phyloP scores from a whole-genome alignment of 2,888 invertebrate genomes.

The Lycocerus yunnanus region DNA sequence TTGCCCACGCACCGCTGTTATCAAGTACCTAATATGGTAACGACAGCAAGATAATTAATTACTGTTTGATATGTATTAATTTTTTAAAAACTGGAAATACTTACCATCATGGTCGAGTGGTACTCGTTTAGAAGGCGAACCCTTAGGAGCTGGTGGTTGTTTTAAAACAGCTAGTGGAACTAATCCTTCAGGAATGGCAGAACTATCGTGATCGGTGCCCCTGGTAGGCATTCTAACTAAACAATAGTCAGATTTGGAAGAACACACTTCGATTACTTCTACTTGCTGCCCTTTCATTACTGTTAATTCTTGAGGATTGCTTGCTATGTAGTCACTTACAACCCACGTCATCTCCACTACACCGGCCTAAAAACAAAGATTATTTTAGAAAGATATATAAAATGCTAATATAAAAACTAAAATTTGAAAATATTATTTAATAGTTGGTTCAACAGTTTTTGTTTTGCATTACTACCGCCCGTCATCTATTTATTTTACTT shows the following conservation, averaged over 20 bases:
- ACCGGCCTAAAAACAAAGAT: conserved; percentile 63
- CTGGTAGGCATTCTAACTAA: conserved; percentile 67
- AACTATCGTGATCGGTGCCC: conserved; percentile 52
- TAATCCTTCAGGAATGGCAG: conserved; percentile 71
- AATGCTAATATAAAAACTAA: not conserved
- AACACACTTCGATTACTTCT: conserved; percentile 82
- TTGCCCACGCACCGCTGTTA: not conserved
- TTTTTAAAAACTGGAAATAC: not conserved
- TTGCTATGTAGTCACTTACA: conserved; percentile 82
- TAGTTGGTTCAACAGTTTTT: not conserved
- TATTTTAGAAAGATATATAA: not conserved
- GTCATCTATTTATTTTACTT: too few relatives aligned
- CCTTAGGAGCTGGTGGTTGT: conserved; percentile 69
- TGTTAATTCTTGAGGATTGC: conserved; percentile 77
- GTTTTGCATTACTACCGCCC: too few relatives aligned
- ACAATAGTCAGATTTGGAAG: conserved; percentile 71
- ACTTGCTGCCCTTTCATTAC: conserved; percentile 93
- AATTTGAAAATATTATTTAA: not conserved
- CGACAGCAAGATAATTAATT: not conserved
- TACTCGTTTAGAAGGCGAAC: conserved; percentile 61
- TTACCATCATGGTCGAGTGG: conserved; percentile 49
- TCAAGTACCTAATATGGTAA: not conserved
- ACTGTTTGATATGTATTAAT: not conserved
- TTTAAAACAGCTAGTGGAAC: conserved; percentile 81
- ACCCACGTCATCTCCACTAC: conserved; percentile 91